Evolutionary conservation across 1,140 invertebrate species (phyloP), one percentile per base, ranked within the genome.

Genomic region (Ephestia elutella): DNA sequence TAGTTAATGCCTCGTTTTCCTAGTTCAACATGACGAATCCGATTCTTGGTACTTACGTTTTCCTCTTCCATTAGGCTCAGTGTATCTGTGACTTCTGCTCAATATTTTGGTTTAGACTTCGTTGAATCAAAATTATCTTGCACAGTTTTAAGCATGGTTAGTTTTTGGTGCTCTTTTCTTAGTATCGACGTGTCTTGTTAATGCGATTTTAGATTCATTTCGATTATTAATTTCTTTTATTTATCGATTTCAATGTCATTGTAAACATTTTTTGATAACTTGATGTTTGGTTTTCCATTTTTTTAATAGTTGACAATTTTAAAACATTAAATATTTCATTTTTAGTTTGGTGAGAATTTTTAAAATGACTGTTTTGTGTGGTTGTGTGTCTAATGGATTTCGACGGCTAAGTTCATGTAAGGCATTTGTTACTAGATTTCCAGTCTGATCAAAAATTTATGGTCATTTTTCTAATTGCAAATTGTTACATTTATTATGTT

Each of bases 241-340:
- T 32, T 32, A 32, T 10, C 15, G 4, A 49, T 49, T 49, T 15
- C 18, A n/a, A 49, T 17, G 18, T 25, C 7, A 3, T 7, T 25
- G 5, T 50, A 60, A 55, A 57, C 60, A 63, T 53, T 48, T 56
- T 25, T 56, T 58, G 30, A n/a, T n/a, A n/a, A n/a, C n/a, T n/a
- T n/a, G n/a, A n/a, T 32, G 55, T 56, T 59, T 19, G 53, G 51
- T 48, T 11, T 3, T 25, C 62, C 35, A 62, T 21, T 56, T 13
- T 10, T 32, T 32, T 11, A 10, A 25, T 25, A 25, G 21, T 2
- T 2, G 21, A 7, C 21, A 7, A 25, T 32, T 10, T 10, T 32
- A 32, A 32, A 32, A 2, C 9, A 11, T 50, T 50, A 0, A 11
- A 21, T 50, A 20, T 50, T 50, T 19, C 48, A 17, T 20, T 50